Evolutionary conservation across 2,888 invertebrate genomes (phyloP).

Genomic region (Apodemia duryi): DNA sequence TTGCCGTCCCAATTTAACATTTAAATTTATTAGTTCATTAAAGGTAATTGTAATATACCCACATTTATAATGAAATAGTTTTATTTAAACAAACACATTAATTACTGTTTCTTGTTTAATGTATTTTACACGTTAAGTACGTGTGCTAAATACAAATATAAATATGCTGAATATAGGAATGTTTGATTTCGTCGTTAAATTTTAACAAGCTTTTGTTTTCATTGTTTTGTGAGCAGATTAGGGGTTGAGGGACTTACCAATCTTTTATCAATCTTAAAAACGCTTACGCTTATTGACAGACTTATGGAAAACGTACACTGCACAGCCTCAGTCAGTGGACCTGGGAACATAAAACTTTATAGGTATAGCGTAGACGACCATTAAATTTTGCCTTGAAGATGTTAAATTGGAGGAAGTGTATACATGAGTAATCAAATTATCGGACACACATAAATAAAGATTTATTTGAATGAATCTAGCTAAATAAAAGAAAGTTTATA

Average conservation of each 20-base stretch:
- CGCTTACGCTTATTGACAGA: too few relatives aligned
- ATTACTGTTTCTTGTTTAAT: not conserved
- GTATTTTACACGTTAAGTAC: not conserved
- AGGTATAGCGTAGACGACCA: too few relatives aligned
- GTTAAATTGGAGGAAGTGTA: too few relatives aligned
- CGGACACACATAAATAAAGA: too few relatives aligned
- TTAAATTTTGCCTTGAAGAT: too few relatives aligned
- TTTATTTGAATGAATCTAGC: too few relatives aligned
- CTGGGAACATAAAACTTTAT: too few relatives aligned
- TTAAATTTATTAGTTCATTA: not conserved
- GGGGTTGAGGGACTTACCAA: not conserved
- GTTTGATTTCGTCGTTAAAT: not conserved
- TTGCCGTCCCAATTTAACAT: not conserved
- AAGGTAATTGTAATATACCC: not conserved
- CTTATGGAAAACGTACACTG: too few relatives aligned
- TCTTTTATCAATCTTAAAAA: too few relatives aligned
- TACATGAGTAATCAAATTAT: too few relatives aligned
- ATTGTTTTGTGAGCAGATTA: not conserved
- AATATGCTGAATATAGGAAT: not conserved
- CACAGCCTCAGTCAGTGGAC: too few relatives aligned
- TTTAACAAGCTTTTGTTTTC: not conserved
- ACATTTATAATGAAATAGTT: not conserved
- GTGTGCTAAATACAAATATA: not conserved
- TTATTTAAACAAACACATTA: not conserved
- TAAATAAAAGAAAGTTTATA: too few relatives aligned